phyloP scores from a whole-genome alignment of 2,113 vertebrate genomes.

The Micromys minutus region DNA sequence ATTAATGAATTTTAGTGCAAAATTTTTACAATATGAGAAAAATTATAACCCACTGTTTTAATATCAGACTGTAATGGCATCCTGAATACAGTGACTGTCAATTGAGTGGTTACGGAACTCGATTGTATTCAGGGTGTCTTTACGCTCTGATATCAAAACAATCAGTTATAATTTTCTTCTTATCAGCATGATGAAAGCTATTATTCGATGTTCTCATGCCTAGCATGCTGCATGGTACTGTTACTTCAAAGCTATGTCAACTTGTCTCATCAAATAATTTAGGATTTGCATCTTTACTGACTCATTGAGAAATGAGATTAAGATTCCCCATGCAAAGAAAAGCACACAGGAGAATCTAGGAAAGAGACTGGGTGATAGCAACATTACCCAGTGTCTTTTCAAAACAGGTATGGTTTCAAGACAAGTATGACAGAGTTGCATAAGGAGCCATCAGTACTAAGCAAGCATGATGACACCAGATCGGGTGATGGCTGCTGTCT shows the following conservation, averaged over 20 bases:
- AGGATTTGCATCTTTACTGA: conserved; percentile 18
- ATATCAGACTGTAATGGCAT: too few relatives aligned
- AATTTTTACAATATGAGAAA: conserved; percentile 46
- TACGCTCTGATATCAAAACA: neutral
- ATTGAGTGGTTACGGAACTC: neutral
- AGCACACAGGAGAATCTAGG: neutral
- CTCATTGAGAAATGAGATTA: conserved; percentile 21
- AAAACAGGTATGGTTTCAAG: neutral
- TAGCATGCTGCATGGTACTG: neutral
- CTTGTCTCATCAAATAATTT: conserved; percentile 13
- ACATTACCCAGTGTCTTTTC: neutral
- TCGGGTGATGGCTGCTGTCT: neutral
- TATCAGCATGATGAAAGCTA: neutral
- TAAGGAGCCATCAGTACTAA: neutral
- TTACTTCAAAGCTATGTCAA: neutral
- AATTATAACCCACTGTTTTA: too few relatives aligned
- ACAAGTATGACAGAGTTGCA: neutral
- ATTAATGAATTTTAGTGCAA: conserved; percentile 38
- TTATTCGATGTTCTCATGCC: neutral
- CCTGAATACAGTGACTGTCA: neutral
- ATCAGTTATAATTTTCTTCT: neutral
- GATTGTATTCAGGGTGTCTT: neutral
- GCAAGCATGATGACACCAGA: neutral
- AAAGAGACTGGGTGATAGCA: neutral
- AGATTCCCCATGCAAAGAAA: neutral